Base-by-base conservation (phyloP, 2,797 vertebrate genomes). In the Crypturellus tataupa region DNA sequence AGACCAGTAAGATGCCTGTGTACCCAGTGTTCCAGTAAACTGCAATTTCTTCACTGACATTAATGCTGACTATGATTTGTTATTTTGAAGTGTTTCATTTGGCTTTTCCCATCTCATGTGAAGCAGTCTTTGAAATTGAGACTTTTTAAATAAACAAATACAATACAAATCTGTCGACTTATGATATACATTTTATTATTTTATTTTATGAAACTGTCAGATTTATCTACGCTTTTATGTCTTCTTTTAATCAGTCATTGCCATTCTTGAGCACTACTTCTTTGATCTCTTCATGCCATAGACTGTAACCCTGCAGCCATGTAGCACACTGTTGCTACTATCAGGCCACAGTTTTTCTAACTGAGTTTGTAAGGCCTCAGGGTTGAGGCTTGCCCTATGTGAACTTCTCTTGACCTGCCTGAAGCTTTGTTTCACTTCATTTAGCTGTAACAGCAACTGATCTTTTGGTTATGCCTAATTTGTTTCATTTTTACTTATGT, bases 181-280 rank as follows among this genome's bases (percentile, higher is more conserved):
- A 58, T 1, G 14, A 59, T 44, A 58, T 1, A 1, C 20, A 31
- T 8, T 3, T 13, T 62, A 62, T 40, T 46, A 47, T 0, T 27
- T 46, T 46, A 23, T 15, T 62, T 72, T 35, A 37, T 49, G 80
- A 63, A 63, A 72, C 0, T 0, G 64, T 62, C 29, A n/a, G 15
- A 46, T 68, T 80, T 62, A 25, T 80, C 19, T 31, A 58, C 19
- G 67, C 37, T 11, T 56, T 72, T 77, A 58, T 0, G 0, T 47
- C 21, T 71, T 12, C 53, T 76, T 76, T 71, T 55, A 87, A 71
- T 17, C 40, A 75, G 9, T 33, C 39, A 31, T 56, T 77, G 15
- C 40, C 55, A 5, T 62, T 65, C n/a, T 87, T 83, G 39, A 65
- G 60, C 53, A 9, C 8, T 64, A 21, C 8, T 21, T 64, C 37